A percentile compares a stretch with the other conserved stretches of the same genome.
These are phyloP conservation scores for Scomber colias DNA, from an alignment of 2,113 vertebrate species.

Conservation along the genomic window DNA sequence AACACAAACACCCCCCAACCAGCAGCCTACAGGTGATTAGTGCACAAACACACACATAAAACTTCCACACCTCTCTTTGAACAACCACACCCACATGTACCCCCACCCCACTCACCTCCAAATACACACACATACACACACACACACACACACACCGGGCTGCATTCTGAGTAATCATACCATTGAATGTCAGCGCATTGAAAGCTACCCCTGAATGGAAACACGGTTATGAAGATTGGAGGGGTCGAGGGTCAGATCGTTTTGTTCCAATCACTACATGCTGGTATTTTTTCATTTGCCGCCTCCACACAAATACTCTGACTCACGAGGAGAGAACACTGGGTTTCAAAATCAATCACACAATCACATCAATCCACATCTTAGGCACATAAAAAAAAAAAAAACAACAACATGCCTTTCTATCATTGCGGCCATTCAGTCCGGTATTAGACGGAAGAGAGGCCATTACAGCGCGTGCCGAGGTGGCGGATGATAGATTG, in stretches of 20 bases:
- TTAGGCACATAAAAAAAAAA: constrained; percentile 54
- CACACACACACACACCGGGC: not conserved
- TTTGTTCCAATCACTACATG: constrained; percentile 57
- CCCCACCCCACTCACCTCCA: too few relatives aligned
- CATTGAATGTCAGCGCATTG: constrained; percentile 50
- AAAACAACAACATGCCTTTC: constrained; percentile 38
- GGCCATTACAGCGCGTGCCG: constrained; percentile 33
- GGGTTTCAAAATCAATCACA: constrained; percentile 64
- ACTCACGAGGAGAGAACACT: constrained; percentile 42
- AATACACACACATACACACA: not conserved
- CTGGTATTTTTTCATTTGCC: constrained; percentile 67
- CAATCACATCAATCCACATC: constrained; percentile 62
- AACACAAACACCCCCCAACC: constrained; percentile 44
- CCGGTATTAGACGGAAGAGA: constrained; percentile 35
- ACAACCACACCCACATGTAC: constrained; percentile 22
- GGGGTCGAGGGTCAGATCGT: constrained; percentile 67
- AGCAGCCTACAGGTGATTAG: constrained; percentile 66
- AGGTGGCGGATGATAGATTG: constrained; percentile 49
- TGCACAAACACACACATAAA: constrained; percentile 1
- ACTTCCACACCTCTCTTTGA: not conserved
- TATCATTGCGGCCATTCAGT: constrained; percentile 51
- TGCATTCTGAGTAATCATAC: constrained; percentile 48
- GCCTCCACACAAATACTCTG: constrained; percentile 57
- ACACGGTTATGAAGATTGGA: constrained; percentile 43
- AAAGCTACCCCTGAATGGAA: constrained; percentile 58